Base-by-base conservation (phyloP, 2,888 invertebrate genomes). In the Andrena minutula region DNA sequence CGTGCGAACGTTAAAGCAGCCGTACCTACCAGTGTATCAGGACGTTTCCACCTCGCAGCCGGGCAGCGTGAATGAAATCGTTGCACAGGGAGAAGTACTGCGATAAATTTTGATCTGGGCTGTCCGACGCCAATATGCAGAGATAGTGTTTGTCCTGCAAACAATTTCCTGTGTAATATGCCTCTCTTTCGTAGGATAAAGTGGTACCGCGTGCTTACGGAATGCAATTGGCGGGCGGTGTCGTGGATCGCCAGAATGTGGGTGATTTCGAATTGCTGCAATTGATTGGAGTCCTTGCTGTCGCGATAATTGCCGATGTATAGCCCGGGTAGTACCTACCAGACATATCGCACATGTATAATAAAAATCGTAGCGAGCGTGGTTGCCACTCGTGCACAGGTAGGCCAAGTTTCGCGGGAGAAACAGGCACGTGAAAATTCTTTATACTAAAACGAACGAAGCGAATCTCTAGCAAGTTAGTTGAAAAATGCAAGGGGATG, bases 241-340 rank as follows among this genome's bases (percentile, higher is more conserved):
- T 99, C 99, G 95, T 99, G 99, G 93, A 99, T 98, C 86, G 99
- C 98, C 84, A 99, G 95, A 89, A 99, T 99, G 94, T 99, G 99
- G 28, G 98, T 98, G 89, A 99, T 99, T 93, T 97, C 97, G 95
- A 97, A 97, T 92, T 97, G 96, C 90, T 97, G 97, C 89, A 99
- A 95, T 94, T 99, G 99, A 88, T 97, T 96, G 53, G 96, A 95
- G 94, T 99, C 99, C 94, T 98, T 98, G 75, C 99, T 98, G 95
- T 99, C 99, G 91, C 99, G 96, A 94, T 99, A 98, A 94, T 98
- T 99, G 83, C 99, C 99, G 91, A 99, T 97, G 94, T 98, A 99
- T 75, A 99, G 96, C 86, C 99, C 99, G 89, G 98, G 97, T 91
- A 99, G 96, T 92, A 99, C 98, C 98, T 98, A 94, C 26, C 0